Conservation (phyloP, 2,113 vertebrate species). For the Cyanocitta stelleri region DNA sequence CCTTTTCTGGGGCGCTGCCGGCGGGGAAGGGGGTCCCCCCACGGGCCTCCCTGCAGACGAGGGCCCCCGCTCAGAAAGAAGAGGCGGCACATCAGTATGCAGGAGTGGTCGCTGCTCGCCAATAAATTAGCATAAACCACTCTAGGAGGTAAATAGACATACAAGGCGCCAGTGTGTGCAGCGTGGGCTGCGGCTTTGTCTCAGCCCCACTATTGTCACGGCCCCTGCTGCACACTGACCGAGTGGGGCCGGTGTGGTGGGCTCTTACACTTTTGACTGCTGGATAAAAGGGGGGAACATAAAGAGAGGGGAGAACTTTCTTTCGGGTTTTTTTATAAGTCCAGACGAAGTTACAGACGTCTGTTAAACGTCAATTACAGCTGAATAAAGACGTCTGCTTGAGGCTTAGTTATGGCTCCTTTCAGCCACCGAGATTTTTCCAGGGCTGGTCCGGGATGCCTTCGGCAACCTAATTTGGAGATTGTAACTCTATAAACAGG, state of each 20-base stretch:
- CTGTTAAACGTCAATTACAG: conserved; percentile 77
- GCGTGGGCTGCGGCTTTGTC: conserved; percentile 70
- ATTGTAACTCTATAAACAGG: conserved; percentile 70
- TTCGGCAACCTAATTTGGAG: conserved; percentile 69
- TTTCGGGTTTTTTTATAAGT: conserved; percentile 58
- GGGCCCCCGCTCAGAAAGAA: conserved; percentile 53
- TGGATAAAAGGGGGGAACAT: conserved; percentile 71
- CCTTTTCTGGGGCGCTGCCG: neutral
- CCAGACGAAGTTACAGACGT: conserved; percentile 75
- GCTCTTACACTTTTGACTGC: conserved; percentile 71
- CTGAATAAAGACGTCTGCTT: conserved; percentile 78
- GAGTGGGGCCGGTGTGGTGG: conserved; percentile 63
- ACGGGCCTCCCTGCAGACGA: conserved; percentile 6
- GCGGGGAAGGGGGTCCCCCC: neutral
- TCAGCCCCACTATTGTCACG: conserved; percentile 67
- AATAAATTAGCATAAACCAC: conserved; percentile 71
- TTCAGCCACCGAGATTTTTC: conserved; percentile 66
- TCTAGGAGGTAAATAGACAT: conserved; percentile 73
- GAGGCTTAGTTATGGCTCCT: conserved; percentile 68
- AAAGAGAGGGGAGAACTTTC: conserved; percentile 66
- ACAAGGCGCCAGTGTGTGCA: conserved; percentile 65
- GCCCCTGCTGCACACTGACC: conserved; percentile 64
- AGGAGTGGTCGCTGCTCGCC: conserved; percentile 43
- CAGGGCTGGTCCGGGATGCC: conserved; percentile 60
- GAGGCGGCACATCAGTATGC: conserved; percentile 62